A percentile compares a stretch with the other conserved stretches of the same genome.
Evolutionary conservation across 2,888 invertebrate species (phyloP).

Genomic region (Melinaea marsaeus): DNA sequence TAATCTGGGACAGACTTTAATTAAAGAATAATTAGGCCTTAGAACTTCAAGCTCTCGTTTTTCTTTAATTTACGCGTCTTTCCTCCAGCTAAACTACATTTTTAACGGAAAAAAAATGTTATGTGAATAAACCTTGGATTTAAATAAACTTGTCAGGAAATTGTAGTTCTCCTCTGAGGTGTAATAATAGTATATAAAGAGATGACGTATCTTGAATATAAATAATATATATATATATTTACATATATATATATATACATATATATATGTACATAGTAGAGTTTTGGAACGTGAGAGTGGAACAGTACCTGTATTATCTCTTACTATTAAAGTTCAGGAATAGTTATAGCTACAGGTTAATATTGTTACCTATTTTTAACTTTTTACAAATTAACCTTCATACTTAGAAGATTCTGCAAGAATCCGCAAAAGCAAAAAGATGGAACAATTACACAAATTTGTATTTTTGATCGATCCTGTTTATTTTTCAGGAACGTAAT

Average conservation of each 20-base stretch:
- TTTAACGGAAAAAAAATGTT: constrained; percentile 13
- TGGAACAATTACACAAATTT: too few species aligned
- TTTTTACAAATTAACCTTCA: too few species aligned
- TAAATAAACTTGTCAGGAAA: not conserved
- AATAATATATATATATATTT: not conserved
- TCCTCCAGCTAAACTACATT: constrained; percentile 17
- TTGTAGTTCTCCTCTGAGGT: not conserved
- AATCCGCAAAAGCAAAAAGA: too few species aligned
- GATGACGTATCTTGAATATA: not conserved
- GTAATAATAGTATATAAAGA: not conserved
- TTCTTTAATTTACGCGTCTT: constrained; percentile 28
- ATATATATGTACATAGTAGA: too few species aligned
- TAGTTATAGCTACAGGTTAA: too few species aligned
- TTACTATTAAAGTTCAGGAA: too few species aligned
- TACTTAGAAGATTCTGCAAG: too few species aligned
- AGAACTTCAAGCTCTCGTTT: constrained; percentile 28
- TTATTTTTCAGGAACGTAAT: too few species aligned
- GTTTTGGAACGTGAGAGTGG: not conserved
- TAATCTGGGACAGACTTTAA: constrained; percentile 30
- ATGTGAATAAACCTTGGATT: constrained; percentile 8
- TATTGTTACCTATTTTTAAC: too few species aligned
- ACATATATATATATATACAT: not conserved
- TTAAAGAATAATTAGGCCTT: constrained; percentile 36
- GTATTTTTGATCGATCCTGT: too few species aligned
- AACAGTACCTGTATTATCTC: too few species aligned